Conservation (phyloP, 2,888 invertebrate species). For the Himalopsyche tibetana region DNA sequence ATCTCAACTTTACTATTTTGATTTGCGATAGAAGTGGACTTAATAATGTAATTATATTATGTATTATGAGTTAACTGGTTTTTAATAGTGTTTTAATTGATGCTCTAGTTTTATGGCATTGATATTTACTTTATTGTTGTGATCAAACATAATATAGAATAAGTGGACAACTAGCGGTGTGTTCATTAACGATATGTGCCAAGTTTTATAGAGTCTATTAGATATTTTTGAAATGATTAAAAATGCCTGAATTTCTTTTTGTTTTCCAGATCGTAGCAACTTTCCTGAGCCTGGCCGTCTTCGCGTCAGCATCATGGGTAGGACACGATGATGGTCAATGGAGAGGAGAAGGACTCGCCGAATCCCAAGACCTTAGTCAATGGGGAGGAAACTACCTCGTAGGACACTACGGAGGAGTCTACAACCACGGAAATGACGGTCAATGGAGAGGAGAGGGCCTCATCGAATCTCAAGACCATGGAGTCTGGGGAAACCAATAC, state of each 20-base stretch:
- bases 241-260: background rate
- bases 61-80: too few relatives aligned
- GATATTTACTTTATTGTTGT: too few relatives aligned
- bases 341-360: slow-evolving; percentile 59
- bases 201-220: too few relatives aligned
- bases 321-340: slow-evolving; percentile 60
- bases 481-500: slow-evolving; percentile 35
- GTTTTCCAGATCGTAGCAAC: slow-evolving; percentile 35
- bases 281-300: slow-evolving; percentile 48
- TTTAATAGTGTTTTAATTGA: too few relatives aligned
- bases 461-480: slow-evolving; percentile 46
- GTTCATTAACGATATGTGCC: too few relatives aligned
- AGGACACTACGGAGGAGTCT: slow-evolving; percentile 39
- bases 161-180: too few relatives aligned
- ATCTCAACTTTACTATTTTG: too few relatives aligned
- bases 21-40: too few relatives aligned
- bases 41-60: too few relatives aligned
- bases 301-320: slow-evolving; percentile 43
- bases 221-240: background rate
- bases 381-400: slow-evolving; percentile 40
- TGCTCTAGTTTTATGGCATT: too few relatives aligned
- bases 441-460: slow-evolving; percentile 46
- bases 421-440: slow-evolving; percentile 41
- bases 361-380: slow-evolving; percentile 60
- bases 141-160: too few relatives aligned